Conservation (phyloP, 2,113 vertebrate genomes). For the Cheilinus undulatus region DNA sequence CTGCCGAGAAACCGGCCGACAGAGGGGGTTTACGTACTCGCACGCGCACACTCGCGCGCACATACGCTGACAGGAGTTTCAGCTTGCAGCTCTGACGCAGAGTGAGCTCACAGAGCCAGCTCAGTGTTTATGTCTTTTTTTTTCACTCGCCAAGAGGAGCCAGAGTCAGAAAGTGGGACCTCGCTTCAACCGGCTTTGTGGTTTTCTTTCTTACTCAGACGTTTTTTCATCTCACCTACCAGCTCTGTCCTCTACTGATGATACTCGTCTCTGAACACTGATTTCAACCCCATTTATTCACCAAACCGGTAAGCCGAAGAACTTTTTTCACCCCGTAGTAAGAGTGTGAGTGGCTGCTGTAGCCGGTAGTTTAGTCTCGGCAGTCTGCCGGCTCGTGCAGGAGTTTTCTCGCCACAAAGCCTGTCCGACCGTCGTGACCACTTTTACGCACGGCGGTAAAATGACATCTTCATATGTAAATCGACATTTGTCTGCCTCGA, state of each 20-base stretch:
- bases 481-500: background rate
- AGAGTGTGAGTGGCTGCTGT: slow-evolving; percentile 16
- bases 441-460: slow-evolving; percentile 57
- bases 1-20: slow-evolving; percentile 3
- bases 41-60: slow-evolving; percentile 18
- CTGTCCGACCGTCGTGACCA: slow-evolving; percentile 23
- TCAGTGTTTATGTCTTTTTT: slow-evolving; percentile 58
- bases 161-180: slow-evolving; percentile 37
- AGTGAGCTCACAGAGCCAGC: slow-evolving; percentile 68
- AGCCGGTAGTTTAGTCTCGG: slow-evolving; percentile 53
- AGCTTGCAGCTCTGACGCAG: slow-evolving; percentile 74
- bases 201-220: slow-evolving; percentile 40
- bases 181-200: slow-evolving; percentile 66
- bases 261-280: slow-evolving; percentile 57
- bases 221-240: slow-evolving; percentile 22
- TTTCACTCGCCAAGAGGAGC: slow-evolving; percentile 13
- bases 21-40: slow-evolving; percentile 26
- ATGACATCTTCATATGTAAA: background rate
- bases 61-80: slow-evolving; percentile 55
- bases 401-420: slow-evolving; percentile 39
- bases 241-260: slow-evolving; percentile 6
- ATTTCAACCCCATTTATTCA: slow-evolving; percentile 56
- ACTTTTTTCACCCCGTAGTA: slow-evolving; percentile 30
- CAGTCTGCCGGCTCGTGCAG: slow-evolving; percentile 17
- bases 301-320: slow-evolving; percentile 76